phyloP scores from a whole-genome alignment of 2,888 invertebrate species.

The Arctia plantaginis region DNA sequence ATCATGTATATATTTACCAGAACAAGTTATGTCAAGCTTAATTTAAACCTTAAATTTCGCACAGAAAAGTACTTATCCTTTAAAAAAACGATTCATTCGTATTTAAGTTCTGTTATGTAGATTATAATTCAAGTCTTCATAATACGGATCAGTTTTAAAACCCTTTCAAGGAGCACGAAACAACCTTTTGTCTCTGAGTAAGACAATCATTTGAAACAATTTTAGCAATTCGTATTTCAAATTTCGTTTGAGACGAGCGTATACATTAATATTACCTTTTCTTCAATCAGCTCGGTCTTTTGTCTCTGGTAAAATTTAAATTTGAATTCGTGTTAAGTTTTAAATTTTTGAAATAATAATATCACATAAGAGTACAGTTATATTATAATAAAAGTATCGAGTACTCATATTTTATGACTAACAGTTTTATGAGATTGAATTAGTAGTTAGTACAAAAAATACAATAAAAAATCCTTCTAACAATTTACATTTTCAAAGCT shows the following conservation, averaged over 20 bases:
- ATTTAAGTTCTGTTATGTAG: slow-evolving; percentile 23
- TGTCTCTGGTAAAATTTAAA: slow-evolving; percentile 1
- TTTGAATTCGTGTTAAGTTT: neutral
- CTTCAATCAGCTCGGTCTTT: slow-evolving; percentile 17
- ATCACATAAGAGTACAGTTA: no score
- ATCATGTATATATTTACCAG: neutral
- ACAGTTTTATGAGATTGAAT: neutral
- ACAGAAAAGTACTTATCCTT: neutral
- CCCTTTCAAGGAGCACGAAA: slow-evolving; percentile 29
- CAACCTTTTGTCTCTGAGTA: slow-evolving; percentile 42
- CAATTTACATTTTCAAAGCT: no score
- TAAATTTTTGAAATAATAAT: neutral
- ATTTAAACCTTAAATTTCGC: neutral
- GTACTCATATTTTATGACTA: neutral
- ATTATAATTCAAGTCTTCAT: slow-evolving; percentile 32
- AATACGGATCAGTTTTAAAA: slow-evolving; percentile 25
- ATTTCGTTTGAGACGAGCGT: slow-evolving; percentile 28
- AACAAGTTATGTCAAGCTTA: neutral
- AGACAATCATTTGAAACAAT: slow-evolving; percentile 41
- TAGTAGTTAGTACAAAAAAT: neutral
- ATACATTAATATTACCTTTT: slow-evolving; percentile 25
- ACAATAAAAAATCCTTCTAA: neutral
- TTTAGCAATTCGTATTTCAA: slow-evolving; percentile 40
- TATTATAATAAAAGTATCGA: neutral
- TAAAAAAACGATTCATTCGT: neutral